Conservation (phyloP, 2,797 vertebrate genomes). For the Ptychadena robeensis region DNA sequence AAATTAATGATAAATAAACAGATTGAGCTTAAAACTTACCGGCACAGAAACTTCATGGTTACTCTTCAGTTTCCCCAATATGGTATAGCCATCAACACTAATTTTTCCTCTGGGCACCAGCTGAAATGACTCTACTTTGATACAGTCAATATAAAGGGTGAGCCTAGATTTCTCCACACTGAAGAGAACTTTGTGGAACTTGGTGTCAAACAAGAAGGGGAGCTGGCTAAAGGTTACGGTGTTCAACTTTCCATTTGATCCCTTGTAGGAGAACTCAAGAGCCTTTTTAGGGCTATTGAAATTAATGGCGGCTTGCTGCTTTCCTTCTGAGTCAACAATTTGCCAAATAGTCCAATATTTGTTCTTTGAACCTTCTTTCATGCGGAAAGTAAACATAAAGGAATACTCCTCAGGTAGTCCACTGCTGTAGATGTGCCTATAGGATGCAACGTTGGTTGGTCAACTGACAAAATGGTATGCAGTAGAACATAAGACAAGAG, state of each 20-base stretch:
- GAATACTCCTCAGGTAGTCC: conserved; percentile 86
- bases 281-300: conserved; percentile 82
- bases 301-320: conserved; percentile 83
- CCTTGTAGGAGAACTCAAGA: conserved; percentile 83
- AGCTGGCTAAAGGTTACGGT: conserved; percentile 76
- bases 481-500: too few relatives aligned
- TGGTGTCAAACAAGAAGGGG: conserved; percentile 82
- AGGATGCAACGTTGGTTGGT: conserved; percentile 51
- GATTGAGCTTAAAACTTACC: conserved; percentile 73
- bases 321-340: conserved; percentile 82
- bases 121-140: conserved; percentile 75
- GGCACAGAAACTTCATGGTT: conserved; percentile 81
- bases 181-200: conserved; percentile 85
- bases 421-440: conserved; percentile 81
- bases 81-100: conserved; percentile 79
- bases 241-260: conserved; percentile 72
- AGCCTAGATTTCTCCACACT: conserved; percentile 77
- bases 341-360: conserved; percentile 91
- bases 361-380: conserved; percentile 78
- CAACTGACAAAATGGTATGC: neutral
- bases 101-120: conserved; percentile 77
- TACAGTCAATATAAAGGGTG: conserved; percentile 83
- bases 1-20: too few relatives aligned
- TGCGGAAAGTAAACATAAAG: conserved; percentile 85
- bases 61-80: conserved; percentile 85